Evolutionary conservation across 2,797 vertebrate species (phyloP).

Genomic region (Myotis daubentonii): DNA sequence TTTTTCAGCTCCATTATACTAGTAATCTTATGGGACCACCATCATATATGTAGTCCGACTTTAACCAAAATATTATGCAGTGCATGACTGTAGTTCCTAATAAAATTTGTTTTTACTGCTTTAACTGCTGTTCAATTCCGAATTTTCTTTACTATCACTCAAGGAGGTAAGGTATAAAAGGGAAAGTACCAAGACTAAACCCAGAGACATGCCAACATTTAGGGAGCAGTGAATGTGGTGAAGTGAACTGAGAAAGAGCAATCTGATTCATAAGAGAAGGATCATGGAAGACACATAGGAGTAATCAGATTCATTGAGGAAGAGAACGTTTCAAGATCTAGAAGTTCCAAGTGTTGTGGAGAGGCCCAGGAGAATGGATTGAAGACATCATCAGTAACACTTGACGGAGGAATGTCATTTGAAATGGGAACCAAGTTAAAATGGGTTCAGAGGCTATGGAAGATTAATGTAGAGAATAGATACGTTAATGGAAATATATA

Average conservation of each 20-base stretch:
- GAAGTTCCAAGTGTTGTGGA: neutral
- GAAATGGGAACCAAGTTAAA: neutral
- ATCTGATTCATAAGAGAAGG: neutral
- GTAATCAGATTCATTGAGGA: neutral
- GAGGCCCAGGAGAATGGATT: neutral
- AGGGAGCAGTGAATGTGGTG: neutral
- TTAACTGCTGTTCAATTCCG: neutral
- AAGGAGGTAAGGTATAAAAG: neutral
- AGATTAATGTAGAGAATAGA: neutral
- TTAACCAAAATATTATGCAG: neutral
- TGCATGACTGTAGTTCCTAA: neutral
- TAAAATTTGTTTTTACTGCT: neutral
- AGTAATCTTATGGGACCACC: neutral
- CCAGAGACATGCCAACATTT: neutral
- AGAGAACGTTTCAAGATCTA: neutral
- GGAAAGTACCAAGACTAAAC: neutral
- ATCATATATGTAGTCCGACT: no score
- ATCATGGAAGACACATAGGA: neutral
- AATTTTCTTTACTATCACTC: neutral
- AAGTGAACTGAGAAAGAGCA: neutral
- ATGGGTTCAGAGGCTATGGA: neutral
- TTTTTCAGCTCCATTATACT: neutral
- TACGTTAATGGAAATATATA: neutral
- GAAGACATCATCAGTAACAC: neutral
- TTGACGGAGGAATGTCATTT: neutral